Conservation (phyloP, 2,113 vertebrate genomes). For the zebrafish (Danio rerio) region DNA sequence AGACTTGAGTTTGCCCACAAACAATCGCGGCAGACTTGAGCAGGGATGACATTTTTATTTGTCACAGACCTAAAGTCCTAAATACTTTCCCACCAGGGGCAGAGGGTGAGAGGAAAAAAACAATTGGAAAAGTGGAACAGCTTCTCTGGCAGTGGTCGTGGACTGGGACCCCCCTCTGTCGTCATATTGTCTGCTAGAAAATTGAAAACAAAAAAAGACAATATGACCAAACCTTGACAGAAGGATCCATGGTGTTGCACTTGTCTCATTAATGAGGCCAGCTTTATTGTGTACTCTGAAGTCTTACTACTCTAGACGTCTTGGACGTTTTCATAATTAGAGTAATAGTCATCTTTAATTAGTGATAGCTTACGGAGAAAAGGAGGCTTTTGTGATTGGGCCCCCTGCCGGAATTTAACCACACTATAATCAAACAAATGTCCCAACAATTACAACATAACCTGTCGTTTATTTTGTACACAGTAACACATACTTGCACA, state of each 20-base stretch:
- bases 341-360: conserved; percentile 50
- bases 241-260: conserved; percentile 42
- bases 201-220: conserved; percentile 53
- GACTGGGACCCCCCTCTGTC: conserved; percentile 26
- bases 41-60: conserved; percentile 62
- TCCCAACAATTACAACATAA: not conserved
- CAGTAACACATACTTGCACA: not conserved
- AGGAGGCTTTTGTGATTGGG: not conserved
- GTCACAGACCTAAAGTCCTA: conserved; percentile 49
- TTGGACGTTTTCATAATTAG: conserved; percentile 47
- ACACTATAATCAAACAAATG: not conserved
- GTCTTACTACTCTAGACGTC: conserved; percentile 40
- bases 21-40: conserved; percentile 56
- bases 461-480: not conserved
- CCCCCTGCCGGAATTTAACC: not conserved
- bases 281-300: conserved; percentile 37
- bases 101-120: conserved; percentile 55
- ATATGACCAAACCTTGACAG: conserved; percentile 47
- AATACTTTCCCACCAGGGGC: conserved; percentile 58
- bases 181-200: conserved; percentile 51
- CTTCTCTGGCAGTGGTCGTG: conserved; percentile 45
- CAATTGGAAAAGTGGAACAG: conserved; percentile 65
- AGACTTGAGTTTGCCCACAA: conserved; percentile 47
- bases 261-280: conserved; percentile 44
- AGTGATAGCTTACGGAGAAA: conserved; percentile 7